phyloP scores from a whole-genome alignment of 1,140 invertebrate species.

The Drosophila arawakana region DNA sequence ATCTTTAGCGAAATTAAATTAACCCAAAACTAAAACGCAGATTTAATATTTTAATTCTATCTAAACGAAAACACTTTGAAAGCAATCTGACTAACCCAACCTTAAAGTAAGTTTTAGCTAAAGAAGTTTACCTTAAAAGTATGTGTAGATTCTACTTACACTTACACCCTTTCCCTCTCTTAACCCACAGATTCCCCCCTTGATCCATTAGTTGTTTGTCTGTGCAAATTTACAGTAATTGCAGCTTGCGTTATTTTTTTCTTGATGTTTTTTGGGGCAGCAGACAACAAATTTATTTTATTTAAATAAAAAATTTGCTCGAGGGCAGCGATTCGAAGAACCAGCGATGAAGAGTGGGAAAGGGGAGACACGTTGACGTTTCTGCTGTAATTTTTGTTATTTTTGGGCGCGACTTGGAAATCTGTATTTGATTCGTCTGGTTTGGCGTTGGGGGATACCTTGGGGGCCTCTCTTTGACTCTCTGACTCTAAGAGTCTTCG shows the following conservation, averaged over 20 bases:
- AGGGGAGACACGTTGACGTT: conserved; percentile 40
- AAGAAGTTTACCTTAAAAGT: no score
- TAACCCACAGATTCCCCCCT: not conserved
- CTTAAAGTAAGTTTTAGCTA: no score
- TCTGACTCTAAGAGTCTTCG: not conserved
- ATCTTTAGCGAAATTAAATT: no score
- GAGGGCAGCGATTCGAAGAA: conserved; percentile 37
- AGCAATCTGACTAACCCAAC: no score
- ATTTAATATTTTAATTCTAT: no score
- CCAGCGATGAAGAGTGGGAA: not conserved
- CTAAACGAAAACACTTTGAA: no score
- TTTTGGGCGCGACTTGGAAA: conserved; percentile 72
- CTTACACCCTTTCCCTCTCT: not conserved
- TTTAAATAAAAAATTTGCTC: conserved; percentile 69
- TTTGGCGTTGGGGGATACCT: conserved; percentile 24
- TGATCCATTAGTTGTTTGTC: conserved; percentile 48
- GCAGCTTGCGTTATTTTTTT: conserved; percentile 48
- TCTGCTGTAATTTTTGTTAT: conserved; percentile 41
- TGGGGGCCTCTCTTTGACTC: conserved; percentile 28
- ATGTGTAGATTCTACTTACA: no score
- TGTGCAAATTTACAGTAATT: conserved; percentile 66
- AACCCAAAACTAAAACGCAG: no score
- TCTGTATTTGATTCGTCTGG: conserved; percentile 39
- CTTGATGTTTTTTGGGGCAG: conserved; percentile 31
- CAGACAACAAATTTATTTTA: conserved; percentile 76